Percentiles rank a stretch among this genome's conserved stretches.
Conservation (phyloP, 2,113 vertebrate genomes). For the Rhegmatorhina hoffmannsi region DNA sequence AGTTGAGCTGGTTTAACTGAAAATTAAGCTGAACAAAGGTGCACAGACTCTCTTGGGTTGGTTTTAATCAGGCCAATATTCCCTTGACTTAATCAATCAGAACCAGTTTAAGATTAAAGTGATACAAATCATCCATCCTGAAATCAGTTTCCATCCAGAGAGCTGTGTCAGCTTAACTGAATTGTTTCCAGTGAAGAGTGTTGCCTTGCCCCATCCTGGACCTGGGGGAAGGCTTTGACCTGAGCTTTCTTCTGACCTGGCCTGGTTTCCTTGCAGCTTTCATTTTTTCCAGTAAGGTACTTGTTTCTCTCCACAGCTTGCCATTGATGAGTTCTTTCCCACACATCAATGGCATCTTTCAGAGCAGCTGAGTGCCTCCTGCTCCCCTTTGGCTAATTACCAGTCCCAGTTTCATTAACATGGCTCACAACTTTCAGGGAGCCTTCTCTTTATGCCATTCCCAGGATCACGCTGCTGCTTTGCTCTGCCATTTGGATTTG, state of each 20-base stretch:
- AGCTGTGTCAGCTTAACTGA: neutral
- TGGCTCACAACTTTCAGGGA: neutral
- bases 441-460: neutral
- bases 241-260: rapidly evolving
- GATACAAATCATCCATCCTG: neutral
- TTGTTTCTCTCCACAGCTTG: neutral
- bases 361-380: neutral
- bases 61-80: neutral
- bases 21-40: neutral
- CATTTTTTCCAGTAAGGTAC: neutral
- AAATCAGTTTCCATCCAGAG: neutral
- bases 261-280: neutral
- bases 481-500: neutral
- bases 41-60: neutral
- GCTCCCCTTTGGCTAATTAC: neutral
- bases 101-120: neutral
- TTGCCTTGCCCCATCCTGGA: neutral
- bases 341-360: neutral
- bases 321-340: rapidly evolving
- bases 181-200: rapidly evolving
- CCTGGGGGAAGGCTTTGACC: neutral
- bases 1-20: neutral
- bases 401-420: neutral
- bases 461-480: neutral
- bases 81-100: neutral